Evolutionary conservation across 2,797 vertebrate species (phyloP), one percentile per base, ranked within the genome.

Genomic region (Rhabdophis nuchalis): DNA sequence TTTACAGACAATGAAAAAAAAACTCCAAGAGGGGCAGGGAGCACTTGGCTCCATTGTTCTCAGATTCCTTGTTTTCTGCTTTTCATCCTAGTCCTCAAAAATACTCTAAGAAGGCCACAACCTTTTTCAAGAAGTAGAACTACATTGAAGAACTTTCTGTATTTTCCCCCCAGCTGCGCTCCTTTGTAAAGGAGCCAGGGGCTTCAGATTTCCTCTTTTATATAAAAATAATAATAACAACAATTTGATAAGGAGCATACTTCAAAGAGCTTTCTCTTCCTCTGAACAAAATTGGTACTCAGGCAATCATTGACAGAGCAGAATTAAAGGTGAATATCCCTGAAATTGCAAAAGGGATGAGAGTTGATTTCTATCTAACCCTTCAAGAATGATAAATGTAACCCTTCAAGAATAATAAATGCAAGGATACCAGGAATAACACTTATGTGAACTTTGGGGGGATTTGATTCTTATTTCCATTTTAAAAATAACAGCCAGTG

Each of bases 181-280:
- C 52, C 90, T 94, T 92, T 95, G 90, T 72, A 85, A 82, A 94
- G 1, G 36, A 53, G 94, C 92, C 89, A 95, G 92, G 93, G 93
- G 90, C 85, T 96, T 91, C 93, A 68, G 46, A 68, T 93, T 91
- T 93, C 92, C 92, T 94, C 91, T 95, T 90, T 96, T 68, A 96
- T 85, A 90, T 95, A 92, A 87, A 64, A 92, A 68, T 54, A 94
- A 89, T 2, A 57, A 36, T 36, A 72, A 36, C 14, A 72, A 36
- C 68, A 58, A 93, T 88, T 94, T 93, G 91, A 93, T 88, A 96
- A 95, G 90, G 93, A 86, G 93, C 95, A 93, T 12, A 90, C 94
- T 96, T 94, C 92, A 95, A 93, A 87, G 89, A 92, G 91, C 91
- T 93, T 96, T 94, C 92, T 95, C 93, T 91, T 85, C 58, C 29